Conservation (phyloP, 2,113 vertebrate genomes). For the Rhombomys opimus region DNA sequence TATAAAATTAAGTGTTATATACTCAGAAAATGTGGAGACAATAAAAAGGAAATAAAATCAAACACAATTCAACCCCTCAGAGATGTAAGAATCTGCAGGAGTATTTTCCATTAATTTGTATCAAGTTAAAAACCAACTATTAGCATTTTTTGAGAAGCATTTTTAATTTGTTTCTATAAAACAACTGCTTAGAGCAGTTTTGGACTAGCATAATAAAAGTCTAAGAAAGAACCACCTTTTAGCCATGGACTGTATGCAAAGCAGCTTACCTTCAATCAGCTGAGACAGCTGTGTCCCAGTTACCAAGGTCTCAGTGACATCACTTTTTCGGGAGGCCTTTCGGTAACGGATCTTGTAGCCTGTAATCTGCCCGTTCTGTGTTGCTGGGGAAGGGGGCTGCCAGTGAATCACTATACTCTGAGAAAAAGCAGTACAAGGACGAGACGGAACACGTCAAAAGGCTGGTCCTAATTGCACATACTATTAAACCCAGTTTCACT, state of each 20-base stretch:
- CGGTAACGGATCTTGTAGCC: conserved; percentile 98
- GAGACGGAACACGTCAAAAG: background rate
- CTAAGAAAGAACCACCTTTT: background rate
- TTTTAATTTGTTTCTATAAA: conserved; percentile 1
- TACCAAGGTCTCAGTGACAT: conserved; percentile 91
- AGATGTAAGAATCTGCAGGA: background rate
- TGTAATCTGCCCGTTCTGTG: conserved; percentile 95
- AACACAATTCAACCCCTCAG: background rate
- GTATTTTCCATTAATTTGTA: conserved; percentile 14
- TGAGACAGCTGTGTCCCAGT: conserved; percentile 93
- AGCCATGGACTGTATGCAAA: background rate
- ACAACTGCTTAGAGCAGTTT: background rate
- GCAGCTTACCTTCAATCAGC: conserved; percentile 92
- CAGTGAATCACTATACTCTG: conserved; percentile 96
- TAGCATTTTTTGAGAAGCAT: background rate
- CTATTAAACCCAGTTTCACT: background rate
- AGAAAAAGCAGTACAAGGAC: background rate
- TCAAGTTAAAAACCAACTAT: background rate
- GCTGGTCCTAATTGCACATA: background rate
- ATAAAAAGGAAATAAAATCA: conserved; percentile 52
- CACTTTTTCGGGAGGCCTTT: conserved; percentile 95
- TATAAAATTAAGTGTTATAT: background rate
- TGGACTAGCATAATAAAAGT: background rate
- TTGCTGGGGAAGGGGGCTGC: conserved; percentile 92
- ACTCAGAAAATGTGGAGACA: conserved; percentile 16